A percentile compares a stretch with the other conserved stretches of the same genome.
Evolutionary conservation across 2,797 vertebrate species (phyloP).

Genomic region (Chaetophractus vellerosus): DNA sequence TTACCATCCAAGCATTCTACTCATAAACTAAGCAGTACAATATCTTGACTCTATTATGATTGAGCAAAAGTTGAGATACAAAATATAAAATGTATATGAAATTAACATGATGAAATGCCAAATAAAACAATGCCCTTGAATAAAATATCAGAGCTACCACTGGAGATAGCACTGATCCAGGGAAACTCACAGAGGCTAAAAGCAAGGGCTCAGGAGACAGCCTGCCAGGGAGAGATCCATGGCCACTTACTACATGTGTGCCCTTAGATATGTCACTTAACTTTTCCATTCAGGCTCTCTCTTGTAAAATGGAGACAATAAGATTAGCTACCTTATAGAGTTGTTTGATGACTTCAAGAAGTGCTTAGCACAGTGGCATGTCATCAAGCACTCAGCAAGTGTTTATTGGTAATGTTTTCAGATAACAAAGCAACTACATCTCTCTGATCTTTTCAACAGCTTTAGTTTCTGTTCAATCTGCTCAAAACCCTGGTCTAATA

Average conservation of each 20-base stretch:
- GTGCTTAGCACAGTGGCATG: neutral
- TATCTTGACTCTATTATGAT: conserved; percentile 60
- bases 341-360: neutral
- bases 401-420: neutral
- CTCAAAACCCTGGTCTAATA: neutral
- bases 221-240: neutral
- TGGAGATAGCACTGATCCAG: neutral
- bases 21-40: neutral
- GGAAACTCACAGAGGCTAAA: neutral
- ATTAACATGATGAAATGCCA: neutral
- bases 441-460: neutral
- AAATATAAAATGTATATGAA: conserved; percentile 9
- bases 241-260: neutral
- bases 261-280: neutral
- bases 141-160: neutral
- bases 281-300: neutral
- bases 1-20: neutral
- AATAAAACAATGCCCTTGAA: neutral
- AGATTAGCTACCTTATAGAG: neutral
- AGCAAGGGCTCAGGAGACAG: neutral
- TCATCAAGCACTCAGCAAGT: neutral
- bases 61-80: conserved; percentile 21
- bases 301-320: neutral
- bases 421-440: neutral
- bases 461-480: conserved; percentile 39